A percentile compares a stretch with the other conserved stretches of the same genome.
These are phyloP conservation scores for Chloroclystis v-ata DNA, from an alignment of 2,888 invertebrate species.

Conservation along the genomic window DNA sequence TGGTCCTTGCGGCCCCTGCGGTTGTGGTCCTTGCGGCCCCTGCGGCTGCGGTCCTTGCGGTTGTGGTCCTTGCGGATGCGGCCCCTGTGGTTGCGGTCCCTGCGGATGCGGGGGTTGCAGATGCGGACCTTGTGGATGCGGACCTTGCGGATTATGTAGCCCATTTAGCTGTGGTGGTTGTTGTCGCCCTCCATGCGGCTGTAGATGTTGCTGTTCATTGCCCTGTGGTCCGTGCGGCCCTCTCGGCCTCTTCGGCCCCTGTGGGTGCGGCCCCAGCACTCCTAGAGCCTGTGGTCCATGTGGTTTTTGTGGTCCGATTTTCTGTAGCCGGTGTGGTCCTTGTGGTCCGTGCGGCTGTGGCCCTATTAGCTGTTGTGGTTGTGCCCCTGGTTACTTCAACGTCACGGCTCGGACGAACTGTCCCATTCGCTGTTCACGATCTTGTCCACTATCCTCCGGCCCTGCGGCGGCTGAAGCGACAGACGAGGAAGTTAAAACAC, in stretches of 20 bases:
- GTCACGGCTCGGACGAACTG: too few relatives aligned
- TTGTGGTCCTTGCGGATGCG: neutral
- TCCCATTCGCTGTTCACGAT: too few relatives aligned
- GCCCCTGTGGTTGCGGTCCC: neutral
- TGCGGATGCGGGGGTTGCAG: neutral
- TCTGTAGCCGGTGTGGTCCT: neutral
- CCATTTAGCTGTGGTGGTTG: too few relatives aligned
- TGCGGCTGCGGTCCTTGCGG: conserved; percentile 1
- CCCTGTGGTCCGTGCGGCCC: neutral
- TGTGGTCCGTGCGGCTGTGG: neutral
- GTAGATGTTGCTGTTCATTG: too few relatives aligned
- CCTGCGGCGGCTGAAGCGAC: too few relatives aligned
- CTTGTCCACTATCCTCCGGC: too few relatives aligned
- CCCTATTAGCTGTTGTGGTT: too few relatives aligned
- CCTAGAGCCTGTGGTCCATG: neutral
- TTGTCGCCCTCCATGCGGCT: too few relatives aligned
- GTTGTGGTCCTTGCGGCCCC: conserved; percentile 4
- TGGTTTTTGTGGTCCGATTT: neutral
- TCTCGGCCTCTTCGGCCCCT: neutral
- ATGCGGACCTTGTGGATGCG: neutral
- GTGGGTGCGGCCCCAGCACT: neutral
- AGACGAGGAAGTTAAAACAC: too few relatives aligned
- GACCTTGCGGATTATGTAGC: conserved; percentile 4
- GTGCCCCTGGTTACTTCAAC: too few relatives aligned
- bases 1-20: conserved; percentile 19